These are phyloP conservation scores for Alcedo quadribrachys DNA, from an alignment of 2,797 vertebrate species.

Conservation along the genomic window DNA sequence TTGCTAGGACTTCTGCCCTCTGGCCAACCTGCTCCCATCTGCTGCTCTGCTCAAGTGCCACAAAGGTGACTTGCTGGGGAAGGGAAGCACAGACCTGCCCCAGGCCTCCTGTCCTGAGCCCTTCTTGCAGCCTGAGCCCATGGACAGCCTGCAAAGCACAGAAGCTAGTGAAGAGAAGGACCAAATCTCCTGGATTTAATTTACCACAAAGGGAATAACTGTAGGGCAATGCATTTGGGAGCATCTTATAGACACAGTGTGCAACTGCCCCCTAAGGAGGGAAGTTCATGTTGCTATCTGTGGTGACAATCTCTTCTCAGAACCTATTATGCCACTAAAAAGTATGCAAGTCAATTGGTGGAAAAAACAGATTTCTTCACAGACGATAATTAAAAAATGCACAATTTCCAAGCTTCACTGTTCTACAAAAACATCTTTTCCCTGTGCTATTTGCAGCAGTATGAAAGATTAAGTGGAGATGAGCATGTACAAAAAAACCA, in stretches of 20 bases:
- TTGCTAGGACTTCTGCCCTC: not conserved
- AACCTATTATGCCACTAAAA: constrained; percentile 33
- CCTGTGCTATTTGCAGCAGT: not conserved
- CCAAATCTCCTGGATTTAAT: not conserved
- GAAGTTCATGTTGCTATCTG: not conserved
- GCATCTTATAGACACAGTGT: not conserved
- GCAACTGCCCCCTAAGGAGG: not conserved
- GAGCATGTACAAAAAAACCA: not conserved
- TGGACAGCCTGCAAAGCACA: not conserved
- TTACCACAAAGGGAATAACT: not conserved
- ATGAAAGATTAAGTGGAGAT: constrained; percentile 3
- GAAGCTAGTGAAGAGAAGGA: not conserved
- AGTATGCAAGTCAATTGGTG: constrained; percentile 1
- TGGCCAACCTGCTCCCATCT: not conserved
- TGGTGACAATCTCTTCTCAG: not conserved
- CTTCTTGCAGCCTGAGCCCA: not conserved
- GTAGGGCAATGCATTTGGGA: not conserved
- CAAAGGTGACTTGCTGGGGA: not conserved
- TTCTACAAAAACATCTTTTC: not conserved
- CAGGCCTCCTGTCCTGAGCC: not conserved
- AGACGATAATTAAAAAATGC: not conserved
- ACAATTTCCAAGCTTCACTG: not conserved
- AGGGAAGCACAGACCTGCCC: not conserved
- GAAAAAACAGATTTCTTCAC: constrained; percentile 34
- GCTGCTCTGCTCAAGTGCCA: not conserved